Conservation (phyloP, 2,797 vertebrate species). For the Liasis olivaceus region DNA sequence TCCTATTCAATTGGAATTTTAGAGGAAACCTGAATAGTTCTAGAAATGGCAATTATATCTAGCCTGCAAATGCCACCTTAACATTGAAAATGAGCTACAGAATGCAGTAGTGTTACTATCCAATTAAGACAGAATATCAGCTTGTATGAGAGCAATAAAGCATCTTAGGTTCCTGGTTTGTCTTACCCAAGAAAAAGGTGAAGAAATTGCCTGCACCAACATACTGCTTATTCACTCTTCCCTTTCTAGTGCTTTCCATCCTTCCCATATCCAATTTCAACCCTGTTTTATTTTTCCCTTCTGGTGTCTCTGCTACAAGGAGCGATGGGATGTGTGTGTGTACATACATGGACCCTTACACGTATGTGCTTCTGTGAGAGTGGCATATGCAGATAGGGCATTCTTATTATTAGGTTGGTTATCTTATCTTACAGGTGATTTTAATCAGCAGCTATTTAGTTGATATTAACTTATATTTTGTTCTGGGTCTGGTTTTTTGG, state of each 20-base stretch:
- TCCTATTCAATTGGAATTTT: not conserved
- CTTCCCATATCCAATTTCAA: not conserved
- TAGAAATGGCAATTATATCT: not conserved
- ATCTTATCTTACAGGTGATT: not conserved
- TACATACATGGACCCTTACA: not conserved
- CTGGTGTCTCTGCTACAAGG: not conserved
- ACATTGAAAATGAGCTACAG: not conserved
- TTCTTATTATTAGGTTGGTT: not conserved
- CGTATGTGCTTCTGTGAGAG: not conserved
- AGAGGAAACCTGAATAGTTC: not conserved
- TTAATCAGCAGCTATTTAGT: not conserved
- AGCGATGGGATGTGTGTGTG: not conserved
- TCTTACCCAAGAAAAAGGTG: not conserved
- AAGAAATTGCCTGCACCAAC: not conserved
- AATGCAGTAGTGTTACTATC: not conserved
- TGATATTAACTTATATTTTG: not conserved
- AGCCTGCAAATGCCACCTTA: not conserved
- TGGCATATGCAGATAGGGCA: not conserved
- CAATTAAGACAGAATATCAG: not conserved
- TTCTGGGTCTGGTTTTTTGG: no score
- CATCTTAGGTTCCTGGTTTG: not conserved
- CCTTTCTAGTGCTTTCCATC: no score
- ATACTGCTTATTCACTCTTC: not conserved
- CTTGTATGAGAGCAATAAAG: not conserved
- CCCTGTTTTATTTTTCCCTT: not conserved